Percentiles rank a stretch among this genome's conserved stretches.
Conservation (phyloP, 2,113 vertebrate genomes). For the Tiliqua scincoides region DNA sequence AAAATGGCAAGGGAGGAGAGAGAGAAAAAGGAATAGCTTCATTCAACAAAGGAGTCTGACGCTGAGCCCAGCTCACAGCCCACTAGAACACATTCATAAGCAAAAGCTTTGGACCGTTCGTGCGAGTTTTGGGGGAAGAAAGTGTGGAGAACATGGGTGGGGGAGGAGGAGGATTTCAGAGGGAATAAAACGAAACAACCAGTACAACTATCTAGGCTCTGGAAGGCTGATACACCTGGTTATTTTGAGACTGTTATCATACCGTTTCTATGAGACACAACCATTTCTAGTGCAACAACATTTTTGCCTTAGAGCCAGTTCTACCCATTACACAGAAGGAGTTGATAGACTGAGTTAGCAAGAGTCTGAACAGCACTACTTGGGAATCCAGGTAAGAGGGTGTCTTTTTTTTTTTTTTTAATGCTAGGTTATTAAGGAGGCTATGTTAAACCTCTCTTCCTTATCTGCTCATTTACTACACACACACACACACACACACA, state of each 20-base stretch:
- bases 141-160: neutral
- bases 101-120: slow-evolving; percentile 33
- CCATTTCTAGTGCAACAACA: neutral
- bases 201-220: neutral
- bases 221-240: neutral
- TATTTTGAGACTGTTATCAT: neutral
- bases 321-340: neutral
- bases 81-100: slow-evolving; percentile 38
- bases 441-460: no score
- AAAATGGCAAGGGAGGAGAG: slow-evolving; percentile 71
- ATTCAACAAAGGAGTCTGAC: slow-evolving; percentile 53
- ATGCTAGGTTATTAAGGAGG: neutral
- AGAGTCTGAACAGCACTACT: neutral
- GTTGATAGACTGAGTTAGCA: neutral
- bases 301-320: neutral
- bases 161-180: slow-evolving; percentile 25
- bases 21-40: slow-evolving; percentile 57
- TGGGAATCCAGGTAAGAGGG: neutral
- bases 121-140: neutral
- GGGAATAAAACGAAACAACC: slow-evolving; percentile 58
- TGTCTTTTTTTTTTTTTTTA: neutral
- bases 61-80: slow-evolving; percentile 49
- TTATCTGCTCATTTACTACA: neutral
- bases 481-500: no score
- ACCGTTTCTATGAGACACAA: neutral